Conservation (phyloP, 2,113 vertebrate genomes). For the Guaruba guarouba region DNA sequence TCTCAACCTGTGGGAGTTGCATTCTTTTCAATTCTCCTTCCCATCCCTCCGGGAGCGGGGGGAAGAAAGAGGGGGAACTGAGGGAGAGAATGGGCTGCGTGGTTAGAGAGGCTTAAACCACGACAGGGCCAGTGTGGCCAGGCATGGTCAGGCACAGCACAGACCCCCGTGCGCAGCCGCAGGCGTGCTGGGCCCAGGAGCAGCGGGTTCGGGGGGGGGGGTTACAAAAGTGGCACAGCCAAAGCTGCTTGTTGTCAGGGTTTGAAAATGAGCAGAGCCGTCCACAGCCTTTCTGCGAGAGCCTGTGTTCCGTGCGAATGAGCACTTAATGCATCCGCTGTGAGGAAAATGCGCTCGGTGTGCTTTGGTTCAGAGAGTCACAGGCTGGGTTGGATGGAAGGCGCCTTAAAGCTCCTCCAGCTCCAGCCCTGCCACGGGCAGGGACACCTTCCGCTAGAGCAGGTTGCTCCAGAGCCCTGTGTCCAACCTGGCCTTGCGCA, state of each 20-base stretch:
- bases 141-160: accelerated
- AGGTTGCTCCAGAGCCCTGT: neutral
- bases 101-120: too few relatives aligned
- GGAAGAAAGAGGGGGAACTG: too few relatives aligned
- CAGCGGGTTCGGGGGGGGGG: accelerated
- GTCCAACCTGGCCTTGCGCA: neutral
- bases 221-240: accelerated
- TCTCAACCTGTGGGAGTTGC: too few relatives aligned
- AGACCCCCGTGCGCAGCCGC: accelerated
- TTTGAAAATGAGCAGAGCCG: neutral
- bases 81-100: too few relatives aligned
- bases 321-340: accelerated
- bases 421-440: neutral
- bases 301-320: accelerated
- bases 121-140: neutral
- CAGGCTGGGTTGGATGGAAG: neutral
- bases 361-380: neutral
- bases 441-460: neutral
- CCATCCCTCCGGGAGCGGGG: too few relatives aligned
- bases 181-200: accelerated
- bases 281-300: accelerated
- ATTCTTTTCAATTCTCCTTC: too few relatives aligned
- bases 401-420: neutral
- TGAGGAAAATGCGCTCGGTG: accelerated
- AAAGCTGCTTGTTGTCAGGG: neutral